phyloP scores from a whole-genome alignment of 2,113 vertebrate genomes.

The Vombatus ursinus region DNA sequence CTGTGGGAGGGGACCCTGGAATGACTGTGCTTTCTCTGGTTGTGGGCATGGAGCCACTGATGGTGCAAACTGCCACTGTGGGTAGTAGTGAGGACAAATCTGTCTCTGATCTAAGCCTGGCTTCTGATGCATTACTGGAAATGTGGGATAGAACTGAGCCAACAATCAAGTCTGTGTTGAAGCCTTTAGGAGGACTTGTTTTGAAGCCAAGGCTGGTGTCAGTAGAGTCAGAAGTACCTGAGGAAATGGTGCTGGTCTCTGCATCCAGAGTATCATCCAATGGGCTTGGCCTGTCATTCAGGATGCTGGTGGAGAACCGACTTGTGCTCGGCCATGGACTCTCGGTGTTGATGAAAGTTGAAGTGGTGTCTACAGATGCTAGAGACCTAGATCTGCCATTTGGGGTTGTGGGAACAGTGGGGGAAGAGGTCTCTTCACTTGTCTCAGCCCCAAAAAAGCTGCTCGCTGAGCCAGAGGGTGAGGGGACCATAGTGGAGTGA shows the following conservation, averaged over 20 bases:
- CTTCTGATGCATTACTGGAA: not conserved
- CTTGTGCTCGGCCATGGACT: not conserved
- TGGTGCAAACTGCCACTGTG: not conserved
- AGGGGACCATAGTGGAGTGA: not conserved
- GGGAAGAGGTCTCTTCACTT: not conserved
- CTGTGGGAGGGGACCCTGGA: not conserved
- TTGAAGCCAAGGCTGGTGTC: not conserved
- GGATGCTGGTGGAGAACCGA: not conserved
- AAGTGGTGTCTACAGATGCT: not conserved
- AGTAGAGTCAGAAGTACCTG: not conserved
- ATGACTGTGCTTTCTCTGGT: not conserved
- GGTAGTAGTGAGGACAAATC: not conserved
- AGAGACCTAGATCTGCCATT: not conserved
- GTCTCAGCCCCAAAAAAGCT: not conserved
- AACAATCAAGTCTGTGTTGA: not conserved
- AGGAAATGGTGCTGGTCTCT: not conserved
- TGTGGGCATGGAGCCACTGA: not conserved
- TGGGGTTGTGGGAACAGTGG: not conserved
- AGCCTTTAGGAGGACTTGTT: not conserved
- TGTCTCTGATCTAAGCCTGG: not conserved
- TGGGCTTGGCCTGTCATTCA: not conserved
- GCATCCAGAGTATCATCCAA: too few relatives aligned
- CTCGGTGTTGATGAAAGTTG: not conserved
- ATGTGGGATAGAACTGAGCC: not conserved
- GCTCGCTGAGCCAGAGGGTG: not conserved